phyloP scores from a whole-genome alignment of 30 jellyfish, hydroid and myxozoan genomes.

The Hydractinia echinata region DNA sequence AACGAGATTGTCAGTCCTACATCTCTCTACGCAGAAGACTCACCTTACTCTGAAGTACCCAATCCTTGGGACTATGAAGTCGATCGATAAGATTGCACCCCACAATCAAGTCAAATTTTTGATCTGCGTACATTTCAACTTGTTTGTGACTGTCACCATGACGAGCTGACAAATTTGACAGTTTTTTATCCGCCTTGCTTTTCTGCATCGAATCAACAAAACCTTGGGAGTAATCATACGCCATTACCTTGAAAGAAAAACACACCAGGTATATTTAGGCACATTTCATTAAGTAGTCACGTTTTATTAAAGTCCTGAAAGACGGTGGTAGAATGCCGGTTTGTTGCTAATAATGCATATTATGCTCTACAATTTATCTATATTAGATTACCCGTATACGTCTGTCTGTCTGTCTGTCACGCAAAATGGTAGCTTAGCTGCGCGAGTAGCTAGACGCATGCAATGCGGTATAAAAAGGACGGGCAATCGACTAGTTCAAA shows the following conservation, averaged over 20 bases:
- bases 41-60: constrained; percentile 28
- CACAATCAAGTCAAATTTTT: constrained; percentile 16
- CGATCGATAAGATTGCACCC: constrained; percentile 40
- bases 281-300: too few species aligned
- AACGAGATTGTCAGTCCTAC: too few species aligned
- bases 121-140: constrained; percentile 14
- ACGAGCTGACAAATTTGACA: not conserved
- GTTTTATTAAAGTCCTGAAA: too few species aligned
- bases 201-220: constrained; percentile 3
- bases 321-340: too few species aligned
- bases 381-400: too few species aligned
- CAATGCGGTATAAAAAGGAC: too few species aligned
- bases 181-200: not conserved
- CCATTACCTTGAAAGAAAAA: constrained; percentile 2
- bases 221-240: constrained; percentile 34
- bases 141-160: constrained; percentile 35
- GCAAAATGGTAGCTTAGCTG: too few species aligned
- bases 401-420: too few species aligned
- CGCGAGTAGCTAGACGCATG: too few species aligned
- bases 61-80: constrained; percentile 21
- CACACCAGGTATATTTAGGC: not conserved
- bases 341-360: too few species aligned
- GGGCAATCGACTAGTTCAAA: too few species aligned
- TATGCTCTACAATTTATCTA: too few species aligned
- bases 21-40: not conserved